Conservation (phyloP, 2,888 invertebrate genomes). For the Terebella lapidaria region DNA sequence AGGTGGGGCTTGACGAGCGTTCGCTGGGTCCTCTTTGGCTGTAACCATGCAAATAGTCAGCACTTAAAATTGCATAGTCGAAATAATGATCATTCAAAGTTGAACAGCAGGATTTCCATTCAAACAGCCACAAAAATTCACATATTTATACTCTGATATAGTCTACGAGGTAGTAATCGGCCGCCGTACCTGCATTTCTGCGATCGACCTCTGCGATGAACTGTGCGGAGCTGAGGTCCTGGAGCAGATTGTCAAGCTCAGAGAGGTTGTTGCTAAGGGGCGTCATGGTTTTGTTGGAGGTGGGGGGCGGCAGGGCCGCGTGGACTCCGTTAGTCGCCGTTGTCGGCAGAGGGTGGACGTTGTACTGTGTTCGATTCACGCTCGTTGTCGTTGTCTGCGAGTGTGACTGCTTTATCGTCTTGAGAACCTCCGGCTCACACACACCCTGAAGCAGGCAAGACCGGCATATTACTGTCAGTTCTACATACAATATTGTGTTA, state of each 20-base stretch:
- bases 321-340: background rate
- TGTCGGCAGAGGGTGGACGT: background rate
- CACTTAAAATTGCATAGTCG: too few species aligned
- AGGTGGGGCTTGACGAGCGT: background rate
- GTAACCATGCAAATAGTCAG: too few species aligned
- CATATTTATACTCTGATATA: too few species aligned
- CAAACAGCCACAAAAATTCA: background rate
- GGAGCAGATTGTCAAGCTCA: slow-evolving; percentile 83
- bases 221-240: slow-evolving; percentile 73
- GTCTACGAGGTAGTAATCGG: too few species aligned
- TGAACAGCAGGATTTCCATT: background rate
- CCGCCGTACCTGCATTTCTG: slow-evolving; percentile 16
- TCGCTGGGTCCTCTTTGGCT: too few species aligned
- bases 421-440: background rate
- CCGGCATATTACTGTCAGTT: too few species aligned
- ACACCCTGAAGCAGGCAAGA: background rate
- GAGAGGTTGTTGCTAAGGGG: slow-evolving; percentile 68
- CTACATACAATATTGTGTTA: too few species aligned
- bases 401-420: slow-evolving; percentile 7
- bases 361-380: background rate
- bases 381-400: slow-evolving; percentile 5
- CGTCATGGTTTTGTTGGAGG: slow-evolving; percentile 15
- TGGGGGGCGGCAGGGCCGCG: background rate
- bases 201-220: slow-evolving; percentile 49
- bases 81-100: too few species aligned